Conservation (phyloP, 2,888 invertebrate species). For the Phengaris alcon region DNA sequence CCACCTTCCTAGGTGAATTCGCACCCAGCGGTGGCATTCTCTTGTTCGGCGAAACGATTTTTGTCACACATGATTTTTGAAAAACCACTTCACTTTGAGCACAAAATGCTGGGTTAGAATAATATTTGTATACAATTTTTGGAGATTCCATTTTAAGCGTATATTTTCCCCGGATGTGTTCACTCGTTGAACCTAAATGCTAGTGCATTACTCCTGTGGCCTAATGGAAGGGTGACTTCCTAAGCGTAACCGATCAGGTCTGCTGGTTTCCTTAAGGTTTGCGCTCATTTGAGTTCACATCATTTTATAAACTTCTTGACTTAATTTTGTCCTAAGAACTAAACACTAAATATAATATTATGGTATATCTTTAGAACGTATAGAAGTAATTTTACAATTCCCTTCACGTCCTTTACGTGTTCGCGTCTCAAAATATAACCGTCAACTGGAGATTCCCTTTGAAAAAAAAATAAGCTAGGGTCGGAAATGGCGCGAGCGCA, state of each 20-base stretch:
- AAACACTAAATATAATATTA: background rate
- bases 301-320: background rate
- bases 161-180: constrained; percentile 46
- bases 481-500: constrained; percentile 71
- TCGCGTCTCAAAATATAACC: constrained; percentile 53
- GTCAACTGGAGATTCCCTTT: constrained; percentile 60
- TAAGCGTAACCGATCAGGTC: constrained; percentile 52
- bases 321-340: background rate
- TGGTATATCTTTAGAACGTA: background rate
- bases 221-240: constrained; percentile 49
- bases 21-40: constrained; percentile 68
- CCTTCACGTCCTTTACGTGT: constrained; percentile 41
- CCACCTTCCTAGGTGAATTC: constrained; percentile 70
- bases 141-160: constrained; percentile 73
- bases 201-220: constrained; percentile 51
- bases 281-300: constrained; percentile 11
- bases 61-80: constrained; percentile 63
- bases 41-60: constrained; percentile 55
- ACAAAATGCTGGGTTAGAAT: constrained; percentile 89
- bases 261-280: constrained; percentile 36
- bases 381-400: background rate
- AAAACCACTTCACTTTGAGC: constrained; percentile 84
- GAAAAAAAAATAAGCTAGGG: constrained; percentile 56
- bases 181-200: constrained; percentile 34
- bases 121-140: constrained; percentile 81